Conservation (phyloP, 2,888 invertebrate genomes). For the Pristionchus entomophagus region DNA sequence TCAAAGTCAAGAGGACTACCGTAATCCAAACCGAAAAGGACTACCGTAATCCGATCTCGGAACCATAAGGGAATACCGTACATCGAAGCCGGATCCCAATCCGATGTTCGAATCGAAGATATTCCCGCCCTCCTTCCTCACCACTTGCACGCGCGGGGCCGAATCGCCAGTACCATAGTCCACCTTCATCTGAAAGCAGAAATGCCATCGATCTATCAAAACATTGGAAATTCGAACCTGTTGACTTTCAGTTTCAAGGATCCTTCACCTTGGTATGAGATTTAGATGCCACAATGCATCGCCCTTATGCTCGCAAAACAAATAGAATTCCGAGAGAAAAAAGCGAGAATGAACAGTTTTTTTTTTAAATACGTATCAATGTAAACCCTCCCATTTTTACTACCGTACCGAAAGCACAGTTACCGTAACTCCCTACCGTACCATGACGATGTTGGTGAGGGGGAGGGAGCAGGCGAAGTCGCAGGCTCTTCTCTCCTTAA, state of each 20-base stretch:
- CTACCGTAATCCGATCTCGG: too few relatives aligned
- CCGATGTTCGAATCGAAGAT: slow-evolving; percentile 15
- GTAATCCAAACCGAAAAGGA: too few relatives aligned
- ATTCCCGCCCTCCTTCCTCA: slow-evolving; percentile 45
- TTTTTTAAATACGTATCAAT: too few relatives aligned
- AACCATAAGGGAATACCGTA: slow-evolving; percentile 23
- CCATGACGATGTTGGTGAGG: slow-evolving; percentile 43
- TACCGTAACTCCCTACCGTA: slow-evolving; percentile 7
- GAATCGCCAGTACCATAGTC: slow-evolving; percentile 47
- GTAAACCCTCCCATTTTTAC: background rate
- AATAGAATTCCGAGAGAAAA: too few relatives aligned
- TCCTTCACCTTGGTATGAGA: too few relatives aligned
- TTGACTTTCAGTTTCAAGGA: too few relatives aligned
- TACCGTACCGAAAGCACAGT: background rate
- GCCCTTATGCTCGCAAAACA: too few relatives aligned
- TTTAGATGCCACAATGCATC: too few relatives aligned
- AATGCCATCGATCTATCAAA: background rate
- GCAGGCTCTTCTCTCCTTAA: slow-evolving; percentile 50
- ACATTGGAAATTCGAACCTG: background rate
- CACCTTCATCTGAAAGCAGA: slow-evolving; percentile 43
- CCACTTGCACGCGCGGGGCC: slow-evolving; percentile 35
- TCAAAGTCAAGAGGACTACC: too few relatives aligned
- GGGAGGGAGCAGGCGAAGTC: slow-evolving; percentile 55
- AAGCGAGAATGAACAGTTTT: too few relatives aligned
- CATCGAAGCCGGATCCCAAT: slow-evolving; percentile 30